Evolutionary conservation across 2,797 vertebrate genomes (phyloP), one percentile per base, ranked within the genome.

Genomic region (Otolemur crassicaudatus): DNA sequence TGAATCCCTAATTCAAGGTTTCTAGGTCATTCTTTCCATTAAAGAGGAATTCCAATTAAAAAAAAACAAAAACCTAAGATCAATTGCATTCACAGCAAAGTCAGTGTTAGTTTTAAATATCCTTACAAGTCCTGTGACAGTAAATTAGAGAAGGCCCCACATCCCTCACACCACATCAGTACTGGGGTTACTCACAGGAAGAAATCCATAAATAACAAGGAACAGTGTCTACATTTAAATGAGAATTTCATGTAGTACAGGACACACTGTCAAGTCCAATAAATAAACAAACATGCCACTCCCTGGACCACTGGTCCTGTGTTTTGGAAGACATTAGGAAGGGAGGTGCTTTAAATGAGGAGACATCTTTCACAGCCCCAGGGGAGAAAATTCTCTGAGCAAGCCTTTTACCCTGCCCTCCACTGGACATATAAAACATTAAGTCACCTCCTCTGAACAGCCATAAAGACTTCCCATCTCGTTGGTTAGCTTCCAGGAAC

Each of bases 241-340:
- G 49, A 76, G 56, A 6, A 1, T 22, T 27, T 12, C 65, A 75
- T 29, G 1, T 7, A 27, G 25, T 1, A 23, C 31, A 43, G 58
- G 29, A 56, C 3, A 8, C 16, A 31, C 31, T n/a, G 40, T 56
- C 31, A 20, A 20, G 31, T 7, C 72, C 73, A 63, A 53, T 1
- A 25, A 22, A 0, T 12, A n/a, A 40, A 46, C 2, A 13, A 40
- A 46, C 2, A 13, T 23, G 34, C 2, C 12, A 12, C 7, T 1
- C 27, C 4, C 29, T 3, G 19, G 40, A 3, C 70, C 40, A 6
- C 3, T 3, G 1, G 6, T 56, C 31, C 85, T 46, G 8, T 4
- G 2, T 10, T 61, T 10, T 34, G 14, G 58, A 46, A 72, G n/a
- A 13, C 0, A n/a, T 7, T 4, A 1, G 22, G 49, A 16, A 43